Percentiles rank a stretch among this genome's conserved stretches.
These are phyloP conservation scores for Elgonia sp. DNA, from an alignment of 2,888 invertebrate species.

Conservation along the genomic window DNA sequence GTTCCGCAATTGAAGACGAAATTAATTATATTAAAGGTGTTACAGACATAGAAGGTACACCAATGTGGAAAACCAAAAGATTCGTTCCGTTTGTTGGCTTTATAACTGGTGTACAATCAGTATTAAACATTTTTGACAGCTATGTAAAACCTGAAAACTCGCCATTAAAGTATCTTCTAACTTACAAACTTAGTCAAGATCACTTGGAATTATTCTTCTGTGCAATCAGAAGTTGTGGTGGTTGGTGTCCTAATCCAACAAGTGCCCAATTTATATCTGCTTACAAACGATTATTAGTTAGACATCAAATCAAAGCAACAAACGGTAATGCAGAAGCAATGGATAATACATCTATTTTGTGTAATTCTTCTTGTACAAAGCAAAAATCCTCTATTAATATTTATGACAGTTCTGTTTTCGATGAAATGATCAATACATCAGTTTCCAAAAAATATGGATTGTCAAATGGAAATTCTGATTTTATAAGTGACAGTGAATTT, in stretches of 20 bases:
- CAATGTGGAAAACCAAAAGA: constrained; percentile 21
- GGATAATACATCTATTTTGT: constrained; percentile 42
- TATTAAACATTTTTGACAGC: constrained; percentile 39
- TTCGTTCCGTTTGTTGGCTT: constrained; percentile 53
- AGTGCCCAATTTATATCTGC: constrained; percentile 45
- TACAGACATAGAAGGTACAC: neutral
- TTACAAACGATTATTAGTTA: constrained; percentile 48
- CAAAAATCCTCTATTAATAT: too few relatives aligned
- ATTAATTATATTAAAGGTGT: constrained; percentile 42
- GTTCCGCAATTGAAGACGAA: constrained; percentile 12
- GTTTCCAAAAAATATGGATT: too few relatives aligned
- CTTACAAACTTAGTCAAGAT: constrained; percentile 67
- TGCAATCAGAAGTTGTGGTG: constrained; percentile 59
- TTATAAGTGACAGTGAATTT: too few relatives aligned
- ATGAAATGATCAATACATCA: too few relatives aligned
- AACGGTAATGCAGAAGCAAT: constrained; percentile 48
- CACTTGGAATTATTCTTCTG: constrained; percentile 65
- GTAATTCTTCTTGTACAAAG: too few relatives aligned
- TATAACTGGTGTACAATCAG: constrained; percentile 26
- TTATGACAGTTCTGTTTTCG: too few relatives aligned
- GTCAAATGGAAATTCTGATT: too few relatives aligned
- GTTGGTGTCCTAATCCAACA: constrained; percentile 65
- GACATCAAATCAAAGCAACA: constrained; percentile 40
- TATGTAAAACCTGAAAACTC: constrained; percentile 54
- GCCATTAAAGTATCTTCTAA: constrained; percentile 13